A percentile compares a stretch with the other conserved stretches of the same genome.
Evolutionary conservation across 1,140 invertebrate species (phyloP).

Genomic region (Zaprionus ornatus): DNA sequence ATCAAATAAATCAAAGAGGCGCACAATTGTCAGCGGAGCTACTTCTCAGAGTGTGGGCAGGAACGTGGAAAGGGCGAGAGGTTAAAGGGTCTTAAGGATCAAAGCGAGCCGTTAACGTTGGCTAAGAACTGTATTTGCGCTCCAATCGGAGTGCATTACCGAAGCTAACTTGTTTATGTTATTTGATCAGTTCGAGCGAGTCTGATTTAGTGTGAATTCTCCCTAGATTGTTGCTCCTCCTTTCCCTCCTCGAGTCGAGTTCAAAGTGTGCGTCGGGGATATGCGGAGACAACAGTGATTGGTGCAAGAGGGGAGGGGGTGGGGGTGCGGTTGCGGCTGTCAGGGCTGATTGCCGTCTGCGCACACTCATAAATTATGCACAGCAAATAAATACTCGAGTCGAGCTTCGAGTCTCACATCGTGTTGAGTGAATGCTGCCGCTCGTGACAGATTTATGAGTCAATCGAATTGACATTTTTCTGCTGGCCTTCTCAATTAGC

Average conservation of each 20-base stretch:
- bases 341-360: constrained; percentile 30
- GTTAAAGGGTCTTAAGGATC: constrained; percentile 14
- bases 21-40: constrained; percentile 15
- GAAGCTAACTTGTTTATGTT: constrained; percentile 30
- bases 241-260: neutral
- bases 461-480: constrained; percentile 25
- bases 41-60: neutral
- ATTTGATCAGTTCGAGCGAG: constrained; percentile 29
- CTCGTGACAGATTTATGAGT: constrained; percentile 35
- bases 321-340: neutral
- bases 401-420: neutral
- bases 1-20: constrained; percentile 56
- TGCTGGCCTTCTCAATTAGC: constrained; percentile 20
- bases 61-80: neutral
- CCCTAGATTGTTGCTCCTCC: neutral
- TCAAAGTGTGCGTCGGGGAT: constrained; percentile 1
- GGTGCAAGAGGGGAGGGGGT: neutral
- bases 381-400: constrained; percentile 18
- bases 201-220: constrained; percentile 19
- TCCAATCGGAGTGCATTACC: constrained; percentile 34
- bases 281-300: constrained; percentile 26
- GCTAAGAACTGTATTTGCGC: constrained; percentile 2
- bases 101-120: constrained; percentile 34
- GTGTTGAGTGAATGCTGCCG: constrained; percentile 14
- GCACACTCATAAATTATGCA: constrained; percentile 36